Percentiles rank a stretch among this genome's conserved stretches.
Evolutionary conservation across 2,888 invertebrate genomes (phyloP).

Genomic region (Euplexia lucipara): DNA sequence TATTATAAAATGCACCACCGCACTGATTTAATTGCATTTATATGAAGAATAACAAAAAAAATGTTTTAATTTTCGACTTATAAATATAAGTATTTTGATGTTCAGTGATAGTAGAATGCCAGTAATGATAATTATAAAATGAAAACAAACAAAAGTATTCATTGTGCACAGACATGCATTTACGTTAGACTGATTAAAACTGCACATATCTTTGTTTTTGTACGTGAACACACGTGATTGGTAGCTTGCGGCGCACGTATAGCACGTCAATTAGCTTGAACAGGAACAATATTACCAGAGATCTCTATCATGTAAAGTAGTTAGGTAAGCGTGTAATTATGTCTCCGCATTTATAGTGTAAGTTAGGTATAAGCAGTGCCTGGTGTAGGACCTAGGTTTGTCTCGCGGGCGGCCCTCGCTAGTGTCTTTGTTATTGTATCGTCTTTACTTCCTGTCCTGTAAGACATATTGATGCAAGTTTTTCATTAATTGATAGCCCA

Average conservation of each 20-base stretch:
- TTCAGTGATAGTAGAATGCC: slow-evolving; percentile 51
- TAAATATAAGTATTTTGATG: slow-evolving; percentile 1
- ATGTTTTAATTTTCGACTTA: background rate
- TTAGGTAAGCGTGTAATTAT: slow-evolving; percentile 59
- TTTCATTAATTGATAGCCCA: background rate
- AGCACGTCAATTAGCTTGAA: slow-evolving; percentile 30
- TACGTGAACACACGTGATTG: slow-evolving; percentile 22
- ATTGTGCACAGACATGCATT: slow-evolving; percentile 40
- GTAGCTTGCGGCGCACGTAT: slow-evolving; percentile 33
- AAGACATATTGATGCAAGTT: slow-evolving; percentile 1
- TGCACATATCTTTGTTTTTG: slow-evolving; percentile 47
- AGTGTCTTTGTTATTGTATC: background rate
- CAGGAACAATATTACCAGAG: slow-evolving; percentile 60
- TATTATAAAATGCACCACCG: slow-evolving; percentile 55
- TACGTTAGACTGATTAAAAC: slow-evolving; percentile 51
- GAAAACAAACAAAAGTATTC: slow-evolving; percentile 19
- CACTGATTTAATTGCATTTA: slow-evolving; percentile 51
- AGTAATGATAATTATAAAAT: slow-evolving; percentile 39
- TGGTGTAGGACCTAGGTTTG: slow-evolving; percentile 47
- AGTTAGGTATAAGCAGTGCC: slow-evolving; percentile 55
- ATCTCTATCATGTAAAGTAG: slow-evolving; percentile 65
- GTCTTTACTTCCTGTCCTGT: too few species aligned
- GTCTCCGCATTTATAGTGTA: slow-evolving; percentile 65
- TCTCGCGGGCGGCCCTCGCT: slow-evolving; percentile 51
- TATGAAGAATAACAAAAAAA: slow-evolving; percentile 7